phyloP scores from a whole-genome alignment of 1,140 invertebrate species.

The Heliconius himera region DNA sequence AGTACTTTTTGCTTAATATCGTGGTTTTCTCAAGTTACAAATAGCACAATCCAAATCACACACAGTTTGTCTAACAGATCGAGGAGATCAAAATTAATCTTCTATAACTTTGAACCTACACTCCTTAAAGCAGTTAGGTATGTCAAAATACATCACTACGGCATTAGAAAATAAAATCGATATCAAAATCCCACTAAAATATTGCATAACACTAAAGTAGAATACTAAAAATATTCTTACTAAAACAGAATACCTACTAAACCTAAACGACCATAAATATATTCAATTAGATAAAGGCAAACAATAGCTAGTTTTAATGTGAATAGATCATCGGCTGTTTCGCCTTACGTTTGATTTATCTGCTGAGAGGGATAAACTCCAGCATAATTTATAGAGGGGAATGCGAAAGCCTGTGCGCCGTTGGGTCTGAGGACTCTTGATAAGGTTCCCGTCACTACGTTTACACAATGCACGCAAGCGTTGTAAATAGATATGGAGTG shows the following conservation, averaged over 20 bases:
- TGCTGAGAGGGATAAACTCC: slow-evolving; percentile 60
- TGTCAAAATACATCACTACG: no score
- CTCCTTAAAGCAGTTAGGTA: no score
- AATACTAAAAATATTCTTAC: neutral
- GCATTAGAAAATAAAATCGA: neutral
- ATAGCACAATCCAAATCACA: no score
- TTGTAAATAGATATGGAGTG: neutral
- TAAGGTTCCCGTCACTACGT: slow-evolving; percentile 5
- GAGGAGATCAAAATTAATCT: no score
- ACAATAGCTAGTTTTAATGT: neutral
- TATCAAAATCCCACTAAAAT: neutral
- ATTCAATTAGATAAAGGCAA: slow-evolving; percentile 7
- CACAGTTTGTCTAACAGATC: no score
- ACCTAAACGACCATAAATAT: neutral
- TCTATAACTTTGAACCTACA: no score
- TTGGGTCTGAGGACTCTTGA: slow-evolving; percentile 10
- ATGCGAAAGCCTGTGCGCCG: slow-evolving; percentile 2
- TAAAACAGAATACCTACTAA: neutral
- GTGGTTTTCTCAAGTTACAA: no score
- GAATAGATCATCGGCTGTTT: slow-evolving; percentile 43
- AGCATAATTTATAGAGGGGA: slow-evolving; percentile 5
- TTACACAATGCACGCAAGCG: slow-evolving; percentile 10
- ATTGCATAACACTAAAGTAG: neutral
- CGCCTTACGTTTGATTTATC: slow-evolving; percentile 71
- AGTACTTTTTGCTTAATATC: neutral